phyloP scores from a whole-genome alignment of 2,797 vertebrate species.

The Girardinus metallicus region DNA sequence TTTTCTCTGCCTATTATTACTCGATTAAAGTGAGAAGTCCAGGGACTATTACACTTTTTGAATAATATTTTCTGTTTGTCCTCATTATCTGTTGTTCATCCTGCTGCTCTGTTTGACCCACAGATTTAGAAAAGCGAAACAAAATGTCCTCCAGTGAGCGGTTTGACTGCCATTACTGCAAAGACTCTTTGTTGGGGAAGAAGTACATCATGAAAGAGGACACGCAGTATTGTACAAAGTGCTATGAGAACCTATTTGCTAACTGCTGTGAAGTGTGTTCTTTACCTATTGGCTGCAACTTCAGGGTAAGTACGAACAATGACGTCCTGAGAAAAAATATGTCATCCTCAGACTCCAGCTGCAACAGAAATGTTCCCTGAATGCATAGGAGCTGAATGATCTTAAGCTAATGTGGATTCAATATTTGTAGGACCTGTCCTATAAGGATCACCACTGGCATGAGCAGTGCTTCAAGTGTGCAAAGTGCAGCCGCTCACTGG shows the following conservation, averaged over 20 bases:
- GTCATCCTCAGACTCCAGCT: background rate
- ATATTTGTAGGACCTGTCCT: constrained; percentile 89
- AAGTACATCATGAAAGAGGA: constrained; percentile 91
- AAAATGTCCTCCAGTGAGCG: constrained; percentile 82
- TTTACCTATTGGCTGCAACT: constrained; percentile 86
- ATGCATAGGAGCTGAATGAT: background rate
- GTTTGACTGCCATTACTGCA: constrained; percentile 92
- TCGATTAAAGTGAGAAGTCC: constrained; percentile 29
- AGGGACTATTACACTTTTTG: constrained; percentile 27
- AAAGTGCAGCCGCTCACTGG: constrained; percentile 88
- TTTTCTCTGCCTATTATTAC: constrained; percentile 20
- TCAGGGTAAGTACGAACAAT: constrained; percentile 83
- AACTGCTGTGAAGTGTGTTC: constrained; percentile 92
- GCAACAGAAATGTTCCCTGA: background rate
- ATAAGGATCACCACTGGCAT: constrained; percentile 96
- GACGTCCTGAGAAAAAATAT: background rate
- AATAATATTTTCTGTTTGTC: constrained; percentile 29
- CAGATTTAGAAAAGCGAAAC: constrained; percentile 57
- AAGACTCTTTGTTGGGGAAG: constrained; percentile 90
- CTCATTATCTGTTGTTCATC: background rate
- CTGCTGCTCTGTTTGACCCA: constrained; percentile 56
- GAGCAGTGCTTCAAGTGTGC: constrained; percentile 93
- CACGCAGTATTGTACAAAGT: constrained; percentile 89
- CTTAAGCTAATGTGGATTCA: constrained; percentile 13
- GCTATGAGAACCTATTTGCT: constrained; percentile 91